Base-by-base conservation (phyloP, 2,113 vertebrate species). In the Paralichthys olivaceus region DNA sequence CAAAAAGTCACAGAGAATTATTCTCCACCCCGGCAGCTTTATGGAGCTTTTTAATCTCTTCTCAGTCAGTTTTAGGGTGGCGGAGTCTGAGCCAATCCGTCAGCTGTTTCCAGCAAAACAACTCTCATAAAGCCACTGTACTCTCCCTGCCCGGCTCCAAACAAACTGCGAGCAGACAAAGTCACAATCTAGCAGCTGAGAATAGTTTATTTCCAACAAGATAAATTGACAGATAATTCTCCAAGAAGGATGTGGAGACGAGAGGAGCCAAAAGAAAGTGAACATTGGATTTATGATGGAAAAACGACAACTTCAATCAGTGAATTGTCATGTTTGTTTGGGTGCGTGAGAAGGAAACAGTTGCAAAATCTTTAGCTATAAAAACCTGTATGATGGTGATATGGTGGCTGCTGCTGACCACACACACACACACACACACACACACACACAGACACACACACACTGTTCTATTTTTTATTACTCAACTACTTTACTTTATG, bases 1-100 rank as follows among this genome's bases (percentile, higher is more conserved):
- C 51, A n/a, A 47, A 70, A 28, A 34, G 60, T 58, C 72, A 68
- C 5, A 25, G 23, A 23, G 9, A 23, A 25, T 61, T 61, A 51
- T 37, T 5, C 40, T 43, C 14, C n/a, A n/a, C 13, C 37, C 62
- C 43, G 15, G 69, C 26, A 60, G n/a, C 15, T 71, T 25, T 13
- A 51, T 19, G 8, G 43, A 51, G 37, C 54, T 29, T 28, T 53
- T 29, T 66, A 51, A 45, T 67, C 26, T 15, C 60, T 62, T 43
- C 40, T 25, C 45, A 43, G n/a, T 25, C n/a, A 25, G 2, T 37
- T 51, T 57, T 5, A 57, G 25, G 19, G 12, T 20, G 47, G 22
- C 40, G 28, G 8, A 69, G 22, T 43, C 43, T 29, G 64, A 53
- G 55, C 22, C 22, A 4, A 37, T 59, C 55, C 20, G 7, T 53